Conservation (phyloP, 2,113 vertebrate species). For the Empidonax alnorum region DNA sequence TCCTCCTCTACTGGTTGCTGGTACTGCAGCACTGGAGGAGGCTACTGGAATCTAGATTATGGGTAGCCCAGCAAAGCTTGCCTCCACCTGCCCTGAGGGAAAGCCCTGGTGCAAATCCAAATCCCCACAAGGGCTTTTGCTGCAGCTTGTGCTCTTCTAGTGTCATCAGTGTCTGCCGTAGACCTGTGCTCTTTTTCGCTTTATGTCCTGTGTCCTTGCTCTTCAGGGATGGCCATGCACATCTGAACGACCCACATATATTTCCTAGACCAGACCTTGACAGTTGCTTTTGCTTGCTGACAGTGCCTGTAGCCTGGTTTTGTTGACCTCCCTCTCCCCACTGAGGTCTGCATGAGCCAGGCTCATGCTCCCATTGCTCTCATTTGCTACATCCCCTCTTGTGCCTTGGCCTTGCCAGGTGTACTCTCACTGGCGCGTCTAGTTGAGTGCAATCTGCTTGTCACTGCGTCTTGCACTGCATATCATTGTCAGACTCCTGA, state of each 20-base stretch:
- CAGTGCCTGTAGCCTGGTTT: background rate
- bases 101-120: background rate
- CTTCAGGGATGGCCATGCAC: background rate
- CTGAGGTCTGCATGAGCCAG: background rate
- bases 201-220: background rate
- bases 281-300: background rate
- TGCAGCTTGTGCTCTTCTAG: background rate
- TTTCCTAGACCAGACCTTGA: background rate
- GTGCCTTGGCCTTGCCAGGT: background rate
- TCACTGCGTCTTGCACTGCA: background rate
- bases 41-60: background rate
- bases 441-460: background rate
- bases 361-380: background rate
- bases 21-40: background rate
- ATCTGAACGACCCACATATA: background rate
- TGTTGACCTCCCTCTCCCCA: background rate
- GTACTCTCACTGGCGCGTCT: background rate
- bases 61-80: background rate
- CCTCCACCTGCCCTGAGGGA: rapidly evolving
- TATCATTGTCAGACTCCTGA: background rate
- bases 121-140: background rate
- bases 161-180: too few relatives aligned
- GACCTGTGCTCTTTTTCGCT: background rate
- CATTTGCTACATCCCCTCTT: background rate
- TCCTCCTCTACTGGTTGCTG: background rate